phyloP scores from a whole-genome alignment of 2,113 vertebrate genomes.

The Elephantulus edwardii region DNA sequence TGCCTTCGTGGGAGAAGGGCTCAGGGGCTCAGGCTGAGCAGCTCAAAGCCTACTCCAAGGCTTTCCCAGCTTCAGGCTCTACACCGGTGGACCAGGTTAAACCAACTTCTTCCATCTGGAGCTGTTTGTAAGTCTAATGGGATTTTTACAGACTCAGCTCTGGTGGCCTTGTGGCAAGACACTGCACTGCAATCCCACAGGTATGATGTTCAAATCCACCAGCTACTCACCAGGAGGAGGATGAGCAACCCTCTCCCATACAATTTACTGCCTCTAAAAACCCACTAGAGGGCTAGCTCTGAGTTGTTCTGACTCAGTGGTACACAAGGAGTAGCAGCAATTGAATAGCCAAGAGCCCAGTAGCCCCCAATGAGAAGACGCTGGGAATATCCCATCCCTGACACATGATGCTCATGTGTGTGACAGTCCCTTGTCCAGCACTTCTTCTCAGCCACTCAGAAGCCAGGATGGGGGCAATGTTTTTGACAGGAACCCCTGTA shows the following conservation, averaged over 20 bases:
- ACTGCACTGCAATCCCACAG: no score
- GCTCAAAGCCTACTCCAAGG: not conserved
- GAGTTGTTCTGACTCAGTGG: no score
- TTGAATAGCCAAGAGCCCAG: no score
- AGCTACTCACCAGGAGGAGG: no score
- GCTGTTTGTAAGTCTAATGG: no score
- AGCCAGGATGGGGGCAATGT: not conserved
- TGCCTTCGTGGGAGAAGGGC: not conserved
- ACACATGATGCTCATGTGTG: rapidly evolving
- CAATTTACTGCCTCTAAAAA: no score
- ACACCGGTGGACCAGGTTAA: rapidly evolving
- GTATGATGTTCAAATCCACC: no score
- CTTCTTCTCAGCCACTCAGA: not conserved
- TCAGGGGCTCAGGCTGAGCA: not conserved
- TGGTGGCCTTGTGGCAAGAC: not conserved
- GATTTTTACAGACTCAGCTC: no score
- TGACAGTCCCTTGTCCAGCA: no score
- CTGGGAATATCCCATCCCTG: not conserved
- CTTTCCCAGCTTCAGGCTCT: not conserved
- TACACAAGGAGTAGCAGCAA: no score
- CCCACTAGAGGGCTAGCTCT: no score
- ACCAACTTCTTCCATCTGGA: rapidly evolving
- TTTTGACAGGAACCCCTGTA: not conserved
- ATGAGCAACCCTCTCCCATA: no score
- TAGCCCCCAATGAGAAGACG: not conserved